Evolutionary conservation across 2,888 invertebrate genomes (phyloP).

Genomic region (Nemurella pictetii): DNA sequence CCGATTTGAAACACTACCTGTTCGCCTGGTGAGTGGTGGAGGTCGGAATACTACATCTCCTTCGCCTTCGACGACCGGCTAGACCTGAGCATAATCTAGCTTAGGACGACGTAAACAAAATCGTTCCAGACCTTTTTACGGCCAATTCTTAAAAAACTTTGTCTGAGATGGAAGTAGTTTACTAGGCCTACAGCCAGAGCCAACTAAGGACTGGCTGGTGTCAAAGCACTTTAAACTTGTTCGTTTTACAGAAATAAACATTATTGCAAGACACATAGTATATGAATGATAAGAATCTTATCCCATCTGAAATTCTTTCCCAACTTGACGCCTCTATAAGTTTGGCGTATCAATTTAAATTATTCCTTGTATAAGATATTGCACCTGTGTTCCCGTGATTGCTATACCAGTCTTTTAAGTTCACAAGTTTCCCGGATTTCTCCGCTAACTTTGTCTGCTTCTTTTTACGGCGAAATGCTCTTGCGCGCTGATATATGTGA

Average conservation of each 20-base stretch:
- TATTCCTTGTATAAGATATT: too few relatives aligned
- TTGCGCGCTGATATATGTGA: not conserved
- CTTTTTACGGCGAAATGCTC: not conserved
- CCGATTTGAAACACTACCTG: not conserved
- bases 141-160: not conserved
- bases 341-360: too few relatives aligned
- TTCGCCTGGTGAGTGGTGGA: not conserved
- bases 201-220: not conserved
- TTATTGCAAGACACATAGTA: too few relatives aligned
- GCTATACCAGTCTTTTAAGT: too few relatives aligned
- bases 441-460: not conserved
- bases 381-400: too few relatives aligned
- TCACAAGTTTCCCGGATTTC: too few relatives aligned
- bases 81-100: not conserved
- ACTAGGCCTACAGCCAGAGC: not conserved
- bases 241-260: not conserved
- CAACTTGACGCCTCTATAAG: too few relatives aligned
- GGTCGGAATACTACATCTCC: not conserved
- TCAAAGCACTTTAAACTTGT: not conserved
- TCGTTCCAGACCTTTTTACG: slow-evolving; percentile 1
- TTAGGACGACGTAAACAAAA: not conserved
- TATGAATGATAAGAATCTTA: too few relatives aligned
- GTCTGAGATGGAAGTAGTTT: not conserved
- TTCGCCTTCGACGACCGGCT: not conserved
- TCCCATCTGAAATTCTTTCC: too few relatives aligned